phyloP scores from a whole-genome alignment of 2,888 invertebrate species.

The Cephus nigrinus region DNA sequence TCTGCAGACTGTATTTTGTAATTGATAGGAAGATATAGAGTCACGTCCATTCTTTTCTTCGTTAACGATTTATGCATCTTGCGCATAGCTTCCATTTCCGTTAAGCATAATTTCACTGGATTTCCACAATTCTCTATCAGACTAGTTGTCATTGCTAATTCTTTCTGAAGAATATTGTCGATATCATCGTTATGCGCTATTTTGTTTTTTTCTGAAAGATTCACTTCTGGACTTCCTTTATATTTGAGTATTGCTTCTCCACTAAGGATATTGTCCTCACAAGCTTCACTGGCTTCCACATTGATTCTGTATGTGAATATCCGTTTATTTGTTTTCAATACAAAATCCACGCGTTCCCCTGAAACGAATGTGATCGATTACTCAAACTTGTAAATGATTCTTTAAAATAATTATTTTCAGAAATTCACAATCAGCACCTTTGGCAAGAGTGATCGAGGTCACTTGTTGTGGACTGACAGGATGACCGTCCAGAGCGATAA shows the following conservation, averaged over 20 bases:
- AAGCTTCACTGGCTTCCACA: slow-evolving; percentile 68
- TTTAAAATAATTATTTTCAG: background rate
- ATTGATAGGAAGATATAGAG: slow-evolving; percentile 78
- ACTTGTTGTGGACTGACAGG: slow-evolving; percentile 72
- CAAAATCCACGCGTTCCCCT: slow-evolving; percentile 82
- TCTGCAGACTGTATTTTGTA: slow-evolving; percentile 64
- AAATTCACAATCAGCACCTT: slow-evolving; percentile 68
- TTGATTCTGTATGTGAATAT: slow-evolving; percentile 73
- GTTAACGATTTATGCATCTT: slow-evolving; percentile 70
- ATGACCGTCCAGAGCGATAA: slow-evolving; percentile 80
- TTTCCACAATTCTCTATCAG: slow-evolving; percentile 65
- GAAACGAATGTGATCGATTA: slow-evolving; percentile 18
- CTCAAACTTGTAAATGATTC: background rate
- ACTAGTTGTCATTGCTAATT: slow-evolving; percentile 46
- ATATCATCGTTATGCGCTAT: slow-evolving; percentile 11
- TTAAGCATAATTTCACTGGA: slow-evolving; percentile 70
- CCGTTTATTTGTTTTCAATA: slow-evolving; percentile 73
- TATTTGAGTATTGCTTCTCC: slow-evolving; percentile 71
- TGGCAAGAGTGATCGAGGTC: slow-evolving; percentile 70
- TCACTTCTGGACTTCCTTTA: slow-evolving; percentile 41
- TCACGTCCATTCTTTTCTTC: slow-evolving; percentile 67
- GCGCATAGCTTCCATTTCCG: slow-evolving; percentile 69
- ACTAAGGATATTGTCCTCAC: slow-evolving; percentile 66
- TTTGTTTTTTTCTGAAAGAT: slow-evolving; percentile 15
- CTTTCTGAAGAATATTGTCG: slow-evolving; percentile 17